A percentile compares a stretch with the other conserved stretches of the same genome.
Evolutionary conservation across 1,140 invertebrate genomes (phyloP).

Genomic region (Brachystomella parvula): DNA sequence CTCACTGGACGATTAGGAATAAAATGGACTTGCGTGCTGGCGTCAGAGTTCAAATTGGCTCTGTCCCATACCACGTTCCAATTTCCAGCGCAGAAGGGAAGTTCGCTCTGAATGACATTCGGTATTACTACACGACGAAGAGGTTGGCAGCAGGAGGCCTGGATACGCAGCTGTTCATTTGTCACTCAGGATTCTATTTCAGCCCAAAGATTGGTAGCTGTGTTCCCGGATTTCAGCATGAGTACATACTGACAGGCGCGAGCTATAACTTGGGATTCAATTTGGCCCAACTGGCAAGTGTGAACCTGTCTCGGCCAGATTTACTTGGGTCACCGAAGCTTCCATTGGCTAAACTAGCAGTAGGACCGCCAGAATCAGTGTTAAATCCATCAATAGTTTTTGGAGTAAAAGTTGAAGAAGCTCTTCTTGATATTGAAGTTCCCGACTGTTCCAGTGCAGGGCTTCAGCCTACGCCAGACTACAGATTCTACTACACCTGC

Average conservation of each 20-base stretch:
- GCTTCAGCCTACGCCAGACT: slow-evolving; percentile 26
- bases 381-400: slow-evolving; percentile 19
- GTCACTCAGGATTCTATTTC: slow-evolving; percentile 35
- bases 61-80: slow-evolving; percentile 29
- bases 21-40: slow-evolving; percentile 30
- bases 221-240: slow-evolving; percentile 31
- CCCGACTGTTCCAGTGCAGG: slow-evolving; percentile 21
- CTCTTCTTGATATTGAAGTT: slow-evolving; percentile 15
- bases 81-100: slow-evolving; percentile 17
- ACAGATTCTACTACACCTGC: slow-evolving; percentile 35
- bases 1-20: slow-evolving; percentile 21
- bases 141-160: slow-evolving; percentile 1
- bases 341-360: slow-evolving; percentile 6
- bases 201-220: slow-evolving; percentile 26
- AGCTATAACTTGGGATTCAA: slow-evolving; percentile 28
- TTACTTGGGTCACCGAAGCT: not conserved
- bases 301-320: slow-evolving; percentile 10
- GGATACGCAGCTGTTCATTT: slow-evolving; percentile 24
- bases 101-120: slow-evolving; percentile 22
- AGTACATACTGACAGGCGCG: slow-evolving; percentile 23
- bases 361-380: not conserved
- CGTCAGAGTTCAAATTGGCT: slow-evolving; percentile 21
- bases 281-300: slow-evolving; percentile 15
- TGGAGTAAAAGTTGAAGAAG: slow-evolving; percentile 10
- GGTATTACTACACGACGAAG: slow-evolving; percentile 29